Evolutionary conservation across 2,113 vertebrate species (phyloP), one percentile per base, ranked within the genome.

Genomic region (Melospiza melodia): DNA sequence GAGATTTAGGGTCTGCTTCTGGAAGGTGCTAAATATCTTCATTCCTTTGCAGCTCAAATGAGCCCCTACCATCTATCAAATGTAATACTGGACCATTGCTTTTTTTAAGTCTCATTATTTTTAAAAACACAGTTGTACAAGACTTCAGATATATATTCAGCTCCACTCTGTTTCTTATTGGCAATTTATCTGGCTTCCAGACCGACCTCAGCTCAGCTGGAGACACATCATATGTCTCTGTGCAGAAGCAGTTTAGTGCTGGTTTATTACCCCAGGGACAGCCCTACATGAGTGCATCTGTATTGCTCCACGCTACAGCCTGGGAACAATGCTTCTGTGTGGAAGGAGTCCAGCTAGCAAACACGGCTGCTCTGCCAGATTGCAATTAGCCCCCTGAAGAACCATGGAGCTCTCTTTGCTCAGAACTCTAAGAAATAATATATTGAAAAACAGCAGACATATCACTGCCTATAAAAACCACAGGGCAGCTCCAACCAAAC

Each of bases 131-230:
- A 39, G 22, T 49, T 59, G 49, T 43, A 66, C 0, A 0, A 28
- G 59, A 20, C 55, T 86, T 88, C 67, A 59, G 51, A 61, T 66
- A 87, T 6, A 82, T 15, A 77, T 72, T 33, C 85, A 51, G 41
- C 46, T 92, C 75, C 86, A 49, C 67, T 83, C 85, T 48, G 39
- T 88, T 88, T 85, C 76, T 74, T 90, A 80, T 2, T 80, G 88
- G 59, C 75, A 90, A 63, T 86, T 93, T 92, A 80, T 92, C 85
- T 87, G 87, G 30, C 48, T 84, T 82, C 67, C 72, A 92, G 79
- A 67, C 25, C 69, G 76, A 90, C 44, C 37, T 79, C 41, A 3
- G 31, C 9, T 3, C 78, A 79, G 72, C 54, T 83, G 23, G 62
- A 85, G 75, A 74, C 46, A 62, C 23, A 66, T 77, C 75, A n/a